phyloP scores from a whole-genome alignment of 2,113 vertebrate species.

The Siniperca chuatsi region DNA sequence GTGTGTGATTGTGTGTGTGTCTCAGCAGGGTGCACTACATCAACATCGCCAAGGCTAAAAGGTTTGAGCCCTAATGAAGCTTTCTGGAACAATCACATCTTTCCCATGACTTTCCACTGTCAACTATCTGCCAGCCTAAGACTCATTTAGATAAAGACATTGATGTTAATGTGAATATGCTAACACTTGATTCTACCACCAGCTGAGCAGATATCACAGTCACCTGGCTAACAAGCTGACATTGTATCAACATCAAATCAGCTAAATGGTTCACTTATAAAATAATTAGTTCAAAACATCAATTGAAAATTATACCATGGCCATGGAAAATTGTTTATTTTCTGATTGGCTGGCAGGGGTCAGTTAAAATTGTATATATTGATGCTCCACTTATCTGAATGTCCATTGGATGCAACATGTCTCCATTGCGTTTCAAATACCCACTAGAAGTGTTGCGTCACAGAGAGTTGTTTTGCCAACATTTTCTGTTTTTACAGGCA shows the following conservation, averaged over 20 bases:
- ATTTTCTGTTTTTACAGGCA: too few relatives aligned
- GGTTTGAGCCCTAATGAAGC: background rate
- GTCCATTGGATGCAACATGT: background rate
- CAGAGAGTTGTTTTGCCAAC: too few relatives aligned
- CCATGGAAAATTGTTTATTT: too few relatives aligned
- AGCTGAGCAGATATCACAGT: background rate
- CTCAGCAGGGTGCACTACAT: background rate
- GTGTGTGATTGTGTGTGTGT: slow-evolving; percentile 2
- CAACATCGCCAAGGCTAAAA: background rate
- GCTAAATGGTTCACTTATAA: background rate
- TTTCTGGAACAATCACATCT: slow-evolving; percentile 8
- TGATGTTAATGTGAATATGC: background rate
- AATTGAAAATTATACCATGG: too few relatives aligned
- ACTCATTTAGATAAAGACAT: too few relatives aligned
- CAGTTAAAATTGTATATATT: too few relatives aligned
- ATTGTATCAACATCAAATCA: background rate
- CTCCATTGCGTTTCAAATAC: background rate
- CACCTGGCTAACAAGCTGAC: background rate
- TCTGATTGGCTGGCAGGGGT: too few relatives aligned
- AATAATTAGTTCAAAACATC: background rate
- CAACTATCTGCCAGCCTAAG: background rate
- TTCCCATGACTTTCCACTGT: background rate
- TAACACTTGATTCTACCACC: background rate
- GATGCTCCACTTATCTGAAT: background rate
- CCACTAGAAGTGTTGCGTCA: background rate